These are phyloP conservation scores for Magallana angulata DNA, from an alignment of 1,140 invertebrate genomes.

Conservation along the genomic window DNA sequence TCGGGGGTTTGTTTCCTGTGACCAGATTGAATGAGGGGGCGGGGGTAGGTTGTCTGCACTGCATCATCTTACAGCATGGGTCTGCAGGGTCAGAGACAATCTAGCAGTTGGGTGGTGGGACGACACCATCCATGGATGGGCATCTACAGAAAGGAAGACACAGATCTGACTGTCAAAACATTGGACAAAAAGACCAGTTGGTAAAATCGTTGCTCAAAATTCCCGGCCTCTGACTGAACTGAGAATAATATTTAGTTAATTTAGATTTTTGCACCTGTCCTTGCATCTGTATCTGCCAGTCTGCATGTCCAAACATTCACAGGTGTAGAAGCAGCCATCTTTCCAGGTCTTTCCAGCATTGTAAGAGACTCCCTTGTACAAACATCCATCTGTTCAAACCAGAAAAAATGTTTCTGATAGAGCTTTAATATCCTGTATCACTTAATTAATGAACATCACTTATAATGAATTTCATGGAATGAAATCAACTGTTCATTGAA, in stretches of 20 bases:
- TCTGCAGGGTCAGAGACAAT: constrained; percentile 61
- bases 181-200: no score
- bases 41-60: constrained; percentile 54
- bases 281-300: constrained; percentile 69
- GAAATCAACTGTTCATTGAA: no score
- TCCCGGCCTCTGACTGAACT: no score
- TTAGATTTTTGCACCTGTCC: constrained; percentile 60
- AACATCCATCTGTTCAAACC: constrained; percentile 50
- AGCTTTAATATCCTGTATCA: no score
- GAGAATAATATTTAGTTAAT: no score
- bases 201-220: no score
- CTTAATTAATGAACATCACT: no score
- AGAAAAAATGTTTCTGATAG: no score
- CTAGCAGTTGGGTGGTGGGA: constrained; percentile 56
- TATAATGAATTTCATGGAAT: no score
- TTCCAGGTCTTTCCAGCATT: constrained; percentile 63
- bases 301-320: constrained; percentile 67
- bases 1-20: constrained; percentile 14
- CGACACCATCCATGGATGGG: constrained; percentile 41
- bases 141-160: constrained; percentile 51
- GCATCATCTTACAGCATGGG: constrained; percentile 63
- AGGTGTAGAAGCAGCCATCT: constrained; percentile 70
- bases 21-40: constrained; percentile 14
- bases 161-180: background rate
- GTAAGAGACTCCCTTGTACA: constrained; percentile 65